These are phyloP conservation scores for Deilephila porcellus DNA, from an alignment of 2,888 invertebrate species.

Conservation along the genomic window DNA sequence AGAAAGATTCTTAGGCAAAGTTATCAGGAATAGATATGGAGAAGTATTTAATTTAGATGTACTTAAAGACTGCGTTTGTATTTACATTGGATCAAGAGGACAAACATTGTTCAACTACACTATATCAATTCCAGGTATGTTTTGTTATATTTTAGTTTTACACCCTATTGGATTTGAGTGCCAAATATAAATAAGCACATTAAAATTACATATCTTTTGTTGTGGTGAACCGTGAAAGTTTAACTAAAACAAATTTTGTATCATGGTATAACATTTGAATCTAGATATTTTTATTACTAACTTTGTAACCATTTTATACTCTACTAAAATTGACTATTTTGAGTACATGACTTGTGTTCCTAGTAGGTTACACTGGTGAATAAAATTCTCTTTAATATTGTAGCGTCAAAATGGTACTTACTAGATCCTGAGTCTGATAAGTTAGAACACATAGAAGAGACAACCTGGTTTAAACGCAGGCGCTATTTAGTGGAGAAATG, in stretches of 20 bases:
- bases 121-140: conserved; percentile 78
- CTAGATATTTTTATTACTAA: too few relatives aligned
- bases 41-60: conserved; percentile 54
- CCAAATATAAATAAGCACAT: too few relatives aligned
- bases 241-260: too few relatives aligned
- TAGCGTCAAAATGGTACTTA: conserved; percentile 84
- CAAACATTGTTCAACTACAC: conserved; percentile 87
- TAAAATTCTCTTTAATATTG: conserved; percentile 30
- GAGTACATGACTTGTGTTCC: neutral
- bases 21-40: conserved; percentile 55
- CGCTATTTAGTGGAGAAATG: conserved; percentile 95
- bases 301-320: too few relatives aligned
- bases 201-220: too few relatives aligned
- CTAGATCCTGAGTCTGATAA: conserved; percentile 75
- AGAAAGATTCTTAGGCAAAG: conserved; percentile 64
- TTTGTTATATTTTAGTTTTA: neutral
- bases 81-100: conserved; percentile 88
- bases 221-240: too few relatives aligned
- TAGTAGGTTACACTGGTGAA: neutral
- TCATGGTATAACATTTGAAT: too few relatives aligned
- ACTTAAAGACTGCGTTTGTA: conserved; percentile 82
- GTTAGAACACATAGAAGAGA: conserved; percentile 72
- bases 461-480: conserved; percentile 89
- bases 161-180: too few relatives aligned
- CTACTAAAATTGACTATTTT: too few relatives aligned